phyloP scores from a whole-genome alignment of 2,797 vertebrate genomes.

The Chaenodraco wilsoni region DNA sequence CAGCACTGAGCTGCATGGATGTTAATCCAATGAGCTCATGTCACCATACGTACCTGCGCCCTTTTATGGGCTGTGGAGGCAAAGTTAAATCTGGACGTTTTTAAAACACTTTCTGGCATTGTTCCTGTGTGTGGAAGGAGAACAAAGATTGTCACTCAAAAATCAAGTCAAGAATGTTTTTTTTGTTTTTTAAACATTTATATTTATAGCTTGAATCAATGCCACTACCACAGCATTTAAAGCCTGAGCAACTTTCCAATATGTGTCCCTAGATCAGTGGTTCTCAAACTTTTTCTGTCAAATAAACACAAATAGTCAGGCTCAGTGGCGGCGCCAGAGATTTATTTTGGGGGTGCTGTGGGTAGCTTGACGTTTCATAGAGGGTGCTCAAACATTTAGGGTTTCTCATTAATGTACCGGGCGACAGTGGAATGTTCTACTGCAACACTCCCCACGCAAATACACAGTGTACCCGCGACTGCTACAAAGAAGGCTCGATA shows the following conservation, averaged over 20 bases:
- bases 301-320: no score
- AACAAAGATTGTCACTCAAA: neutral
- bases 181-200: neutral
- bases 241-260: neutral
- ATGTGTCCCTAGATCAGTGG: no score
- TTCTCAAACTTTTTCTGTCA: no score
- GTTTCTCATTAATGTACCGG: no score
- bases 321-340: no score
- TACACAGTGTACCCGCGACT: no score
- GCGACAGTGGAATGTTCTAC: no score
- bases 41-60: conserved; percentile 2
- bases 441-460: no score
- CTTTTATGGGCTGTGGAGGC: neutral
- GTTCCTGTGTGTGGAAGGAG: neutral
- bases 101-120: neutral
- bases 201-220: neutral
- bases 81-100: neutral
- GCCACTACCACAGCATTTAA: neutral
- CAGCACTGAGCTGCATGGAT: conserved; percentile 6
- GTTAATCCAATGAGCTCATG: conserved; percentile 31
- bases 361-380: no score
- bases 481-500: no score
- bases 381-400: no score
- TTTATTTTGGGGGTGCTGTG: no score
- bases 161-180: neutral